Conservation (phyloP, 2,888 invertebrate species). For the Ophion ellenae region DNA sequence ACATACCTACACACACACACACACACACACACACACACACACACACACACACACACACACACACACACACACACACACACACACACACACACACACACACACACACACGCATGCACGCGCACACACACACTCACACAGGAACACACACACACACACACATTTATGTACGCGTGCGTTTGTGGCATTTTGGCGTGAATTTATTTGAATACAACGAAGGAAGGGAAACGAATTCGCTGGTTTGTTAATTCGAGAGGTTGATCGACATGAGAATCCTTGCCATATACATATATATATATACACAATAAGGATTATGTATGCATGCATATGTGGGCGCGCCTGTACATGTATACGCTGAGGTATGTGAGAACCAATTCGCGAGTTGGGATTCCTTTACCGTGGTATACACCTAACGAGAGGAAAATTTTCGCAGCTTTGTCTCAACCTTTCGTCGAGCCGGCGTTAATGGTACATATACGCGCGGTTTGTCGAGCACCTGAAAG, state of each 20-base stretch:
- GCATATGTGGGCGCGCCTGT: too few relatives aligned
- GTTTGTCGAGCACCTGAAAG: conserved; percentile 25
- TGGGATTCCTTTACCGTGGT: neutral
- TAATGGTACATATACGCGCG: conserved; percentile 18
- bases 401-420: conserved; percentile 27
- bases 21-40: too few relatives aligned
- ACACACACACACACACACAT: neutral
- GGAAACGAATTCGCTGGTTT: conserved; percentile 41
- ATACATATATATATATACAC: neutral
- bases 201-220: conserved; percentile 12
- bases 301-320: too few relatives aligned
- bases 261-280: conserved; percentile 29
- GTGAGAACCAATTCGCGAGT: neutral
- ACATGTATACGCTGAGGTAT: neutral
- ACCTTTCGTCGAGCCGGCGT: conserved; percentile 17
- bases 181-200: conserved; percentile 35
- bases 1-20: too few relatives aligned
- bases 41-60: too few relatives aligned
- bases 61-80: too few relatives aligned
- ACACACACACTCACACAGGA: neutral
- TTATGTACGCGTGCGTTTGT: neutral
- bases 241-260: conserved; percentile 59
- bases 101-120: neutral
- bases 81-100: too few relatives aligned
- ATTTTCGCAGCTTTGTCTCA: conserved; percentile 51